phyloP scores from a whole-genome alignment of 1,140 invertebrate genomes.

The Charaxes varanes region DNA sequence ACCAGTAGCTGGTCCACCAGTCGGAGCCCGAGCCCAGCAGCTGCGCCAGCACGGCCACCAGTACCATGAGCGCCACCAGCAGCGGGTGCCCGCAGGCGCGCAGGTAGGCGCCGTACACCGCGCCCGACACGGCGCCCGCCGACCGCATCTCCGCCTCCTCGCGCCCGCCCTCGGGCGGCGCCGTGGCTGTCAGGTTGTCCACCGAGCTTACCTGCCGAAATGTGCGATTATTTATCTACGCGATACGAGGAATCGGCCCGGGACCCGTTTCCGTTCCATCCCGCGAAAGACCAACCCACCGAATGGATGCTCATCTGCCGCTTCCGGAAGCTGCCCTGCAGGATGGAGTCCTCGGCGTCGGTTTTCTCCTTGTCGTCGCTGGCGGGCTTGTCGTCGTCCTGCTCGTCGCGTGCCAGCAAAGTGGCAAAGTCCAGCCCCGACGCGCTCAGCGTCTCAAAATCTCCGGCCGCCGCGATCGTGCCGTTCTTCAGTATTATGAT shows the following conservation, averaged over 20 bases:
- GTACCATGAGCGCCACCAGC: slow-evolving; percentile 63
- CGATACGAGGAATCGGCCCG: too few relatives aligned
- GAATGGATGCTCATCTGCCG: slow-evolving; percentile 71
- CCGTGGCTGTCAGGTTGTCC: slow-evolving; percentile 76
- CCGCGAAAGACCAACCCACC: too few relatives aligned
- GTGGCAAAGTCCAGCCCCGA: slow-evolving; percentile 80
- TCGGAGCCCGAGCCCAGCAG: slow-evolving; percentile 79
- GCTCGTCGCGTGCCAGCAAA: slow-evolving; percentile 72
- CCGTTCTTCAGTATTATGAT: slow-evolving; percentile 80
- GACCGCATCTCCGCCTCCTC: slow-evolving; percentile 74
- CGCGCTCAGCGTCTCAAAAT: slow-evolving; percentile 77
- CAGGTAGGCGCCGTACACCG: slow-evolving; percentile 78
- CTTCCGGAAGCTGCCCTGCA: slow-evolving; percentile 60
- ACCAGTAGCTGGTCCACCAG: slow-evolving; percentile 82
- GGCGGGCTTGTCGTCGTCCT: slow-evolving; percentile 53
- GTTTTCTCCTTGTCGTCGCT: slow-evolving; percentile 26
- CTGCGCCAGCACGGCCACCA: slow-evolving; percentile 77
- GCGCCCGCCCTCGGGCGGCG: slow-evolving; percentile 64
- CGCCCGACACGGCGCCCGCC: slow-evolving; percentile 74
- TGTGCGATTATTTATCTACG: too few relatives aligned
- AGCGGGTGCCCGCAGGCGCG: slow-evolving; percentile 74
- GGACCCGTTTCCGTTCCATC: too few relatives aligned
- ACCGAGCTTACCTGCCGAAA: slow-evolving; percentile 63
- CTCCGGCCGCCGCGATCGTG: slow-evolving; percentile 75
- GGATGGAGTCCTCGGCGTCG: slow-evolving; percentile 34